A percentile compares a stretch with the other conserved stretches of the same genome.
phyloP scores from a whole-genome alignment of 2,888 invertebrate species.

The Drosophila macrospina region DNA sequence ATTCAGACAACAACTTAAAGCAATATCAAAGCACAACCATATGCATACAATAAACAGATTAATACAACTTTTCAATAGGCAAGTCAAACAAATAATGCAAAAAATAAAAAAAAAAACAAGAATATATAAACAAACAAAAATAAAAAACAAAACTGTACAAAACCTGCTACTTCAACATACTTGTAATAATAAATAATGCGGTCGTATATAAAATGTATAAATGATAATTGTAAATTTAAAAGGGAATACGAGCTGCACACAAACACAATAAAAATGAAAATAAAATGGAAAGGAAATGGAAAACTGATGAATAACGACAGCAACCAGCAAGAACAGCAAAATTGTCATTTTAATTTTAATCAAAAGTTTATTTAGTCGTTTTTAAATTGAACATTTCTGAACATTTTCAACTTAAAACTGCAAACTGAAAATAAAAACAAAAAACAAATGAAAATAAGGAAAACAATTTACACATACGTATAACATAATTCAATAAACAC shows the following conservation, averaged over 20 bases:
- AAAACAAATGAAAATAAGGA: conserved; percentile 6
- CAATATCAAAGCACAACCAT: conserved; percentile 39
- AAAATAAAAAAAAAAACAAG: too few species aligned
- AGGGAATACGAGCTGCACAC: conserved; percentile 32
- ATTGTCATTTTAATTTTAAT: conserved; percentile 66
- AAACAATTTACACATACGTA: conserved; percentile 51
- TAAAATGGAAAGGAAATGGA: background rate
- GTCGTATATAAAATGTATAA: conserved; percentile 41
- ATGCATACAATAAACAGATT: conserved; percentile 28
- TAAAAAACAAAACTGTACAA: conserved; percentile 51
- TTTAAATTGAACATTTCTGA: conserved; percentile 41
- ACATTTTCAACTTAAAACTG: conserved; percentile 26
- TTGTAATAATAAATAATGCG: conserved; percentile 31
- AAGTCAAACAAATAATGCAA: conserved; percentile 22
- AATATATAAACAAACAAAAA: conserved; percentile 4
- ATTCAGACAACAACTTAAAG: conserved; percentile 24
- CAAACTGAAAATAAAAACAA: conserved; percentile 15
- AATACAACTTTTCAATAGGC: conserved; percentile 35
- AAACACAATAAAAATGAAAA: conserved; percentile 11
- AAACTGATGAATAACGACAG: conserved; percentile 18
- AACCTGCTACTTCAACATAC: conserved; percentile 41
- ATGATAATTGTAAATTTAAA: conserved; percentile 33
- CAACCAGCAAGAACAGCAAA: conserved; percentile 58
- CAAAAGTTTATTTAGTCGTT: conserved; percentile 50
- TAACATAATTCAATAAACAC: conserved; percentile 64